phyloP scores from a whole-genome alignment of 64 coral and sea anemone species.

The Acropora yongei region DNA sequence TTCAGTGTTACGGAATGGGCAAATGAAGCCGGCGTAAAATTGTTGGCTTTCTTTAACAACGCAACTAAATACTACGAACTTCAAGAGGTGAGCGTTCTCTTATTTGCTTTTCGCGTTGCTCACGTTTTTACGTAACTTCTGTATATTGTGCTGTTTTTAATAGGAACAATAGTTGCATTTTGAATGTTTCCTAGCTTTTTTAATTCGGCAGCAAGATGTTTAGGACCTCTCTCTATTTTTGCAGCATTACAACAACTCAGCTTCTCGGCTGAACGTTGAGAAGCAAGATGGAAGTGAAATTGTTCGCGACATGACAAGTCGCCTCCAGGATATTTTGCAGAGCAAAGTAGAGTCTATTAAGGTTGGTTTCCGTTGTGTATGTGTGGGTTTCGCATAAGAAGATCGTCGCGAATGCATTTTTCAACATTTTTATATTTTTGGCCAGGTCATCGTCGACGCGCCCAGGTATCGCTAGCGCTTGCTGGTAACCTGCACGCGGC shows the following conservation, averaged over 20 bases:
- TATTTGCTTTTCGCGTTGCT: slow-evolving; percentile 54
- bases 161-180: slow-evolving; percentile 58
- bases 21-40: neutral
- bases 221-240: slow-evolving; percentile 16
- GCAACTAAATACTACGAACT: slow-evolving; percentile 37
- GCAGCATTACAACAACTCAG: slow-evolving; percentile 34
- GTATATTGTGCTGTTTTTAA: slow-evolving; percentile 73
- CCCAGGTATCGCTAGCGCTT: neutral
- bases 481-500: neutral
- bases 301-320: slow-evolving; percentile 56
- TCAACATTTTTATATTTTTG: neutral
- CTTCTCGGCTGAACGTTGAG: neutral
- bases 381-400: slow-evolving; percentile 52
- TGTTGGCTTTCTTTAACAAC: slow-evolving; percentile 11
- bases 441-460: neutral
- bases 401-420: neutral
- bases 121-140: slow-evolving; percentile 65
- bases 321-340: slow-evolving; percentile 37
- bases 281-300: slow-evolving; percentile 57
- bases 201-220: neutral
- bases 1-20: slow-evolving; percentile 50
- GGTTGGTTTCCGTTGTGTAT: slow-evolving; percentile 69
- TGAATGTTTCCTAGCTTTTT: neutral
- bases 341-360: slow-evolving; percentile 73
- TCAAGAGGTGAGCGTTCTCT: slow-evolving; percentile 52